phyloP scores from a whole-genome alignment of 2,888 invertebrate genomes.

The Bruchidius siliquastri region DNA sequence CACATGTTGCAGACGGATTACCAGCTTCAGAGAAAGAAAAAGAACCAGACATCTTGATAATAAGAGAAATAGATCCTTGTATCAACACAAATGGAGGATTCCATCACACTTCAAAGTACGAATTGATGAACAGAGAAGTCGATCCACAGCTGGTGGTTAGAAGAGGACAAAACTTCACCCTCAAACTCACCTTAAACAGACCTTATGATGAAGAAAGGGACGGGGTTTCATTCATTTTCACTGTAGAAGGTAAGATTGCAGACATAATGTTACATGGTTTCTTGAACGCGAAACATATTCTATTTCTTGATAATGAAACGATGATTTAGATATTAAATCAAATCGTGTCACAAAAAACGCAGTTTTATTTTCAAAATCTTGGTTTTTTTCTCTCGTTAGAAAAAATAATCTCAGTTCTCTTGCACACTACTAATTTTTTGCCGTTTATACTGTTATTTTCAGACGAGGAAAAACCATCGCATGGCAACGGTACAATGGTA shows the following conservation, averaged over 20 bases:
- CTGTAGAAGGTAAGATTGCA: constrained; percentile 61
- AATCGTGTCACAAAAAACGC: no score
- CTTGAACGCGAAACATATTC: no score
- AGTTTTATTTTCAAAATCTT: no score
- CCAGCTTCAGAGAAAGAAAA: constrained; percentile 27
- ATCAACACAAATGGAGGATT: constrained; percentile 67
- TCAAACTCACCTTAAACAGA: constrained; percentile 69
- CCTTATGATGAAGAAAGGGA: constrained; percentile 70
- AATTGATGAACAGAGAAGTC: constrained; percentile 59
- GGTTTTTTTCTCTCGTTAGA: no score
- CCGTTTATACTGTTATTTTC: no score
- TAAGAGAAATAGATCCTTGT: constrained; percentile 70
- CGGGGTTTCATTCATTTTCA: constrained; percentile 79
- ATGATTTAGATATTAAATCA: no score
- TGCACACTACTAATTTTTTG: no score
- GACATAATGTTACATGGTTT: no score
- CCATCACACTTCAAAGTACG: constrained; percentile 76
- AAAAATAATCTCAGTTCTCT: no score
- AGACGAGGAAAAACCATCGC: constrained; percentile 73
- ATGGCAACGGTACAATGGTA: constrained; percentile 74
- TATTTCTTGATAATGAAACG: no score
- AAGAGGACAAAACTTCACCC: constrained; percentile 75
- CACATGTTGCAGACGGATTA: constrained; percentile 24
- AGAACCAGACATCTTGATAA: constrained; percentile 55
- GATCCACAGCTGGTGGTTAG: constrained; percentile 68